Evolutionary conservation across 2,888 invertebrate species (phyloP), one percentile per base, ranked within the genome.

Genomic region (Xestia ashworthii): DNA sequence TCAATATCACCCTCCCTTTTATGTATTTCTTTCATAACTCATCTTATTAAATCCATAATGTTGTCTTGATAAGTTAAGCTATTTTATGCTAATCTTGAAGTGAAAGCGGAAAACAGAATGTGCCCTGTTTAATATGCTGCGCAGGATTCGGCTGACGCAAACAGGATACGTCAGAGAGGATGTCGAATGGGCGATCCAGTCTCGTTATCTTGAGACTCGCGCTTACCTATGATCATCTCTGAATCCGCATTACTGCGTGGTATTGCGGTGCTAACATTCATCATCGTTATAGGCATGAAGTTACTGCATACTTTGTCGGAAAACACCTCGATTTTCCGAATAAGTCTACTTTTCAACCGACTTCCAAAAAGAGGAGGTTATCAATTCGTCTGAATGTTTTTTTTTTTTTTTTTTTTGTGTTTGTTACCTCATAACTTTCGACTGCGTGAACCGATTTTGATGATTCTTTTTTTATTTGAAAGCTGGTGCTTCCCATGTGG

Each of bases 41-140:
- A 70, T 87, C 60, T 77, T 83, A 79, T 80, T 80, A 85, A 75
- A 78, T 60, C 73, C 69, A 64, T 74, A 69, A 78, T 77, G 53
- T 66, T 68, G 64, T 74, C 48, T 64, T 58, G 71, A 86, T 80
- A 87, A 80, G 74, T 69, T 85, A 71, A 71, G 66, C 68, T 80
- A 65, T 81, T 78, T 77, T 78, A 88, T 83, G 77, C 64, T 81
- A 86, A 79, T 83, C 44, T 41, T 19, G 38, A 48, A 64, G 41
- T 50, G 62, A 71, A 78, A 74, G 62, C 60, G 67, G 73, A 81
- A 80, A 77, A 75, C 65, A 76, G 81, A 85, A 78, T 78, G 66
- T 74, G 32, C 44, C 68, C 74, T 85, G 73, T 64, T 87, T 87
- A 87, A 69, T 87, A 85, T 85, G 78, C 86, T 87, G 80, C 71